Evolutionary conservation across 1,140 invertebrate genomes (phyloP).

Genomic region (Globodera ellingtonae): DNA sequence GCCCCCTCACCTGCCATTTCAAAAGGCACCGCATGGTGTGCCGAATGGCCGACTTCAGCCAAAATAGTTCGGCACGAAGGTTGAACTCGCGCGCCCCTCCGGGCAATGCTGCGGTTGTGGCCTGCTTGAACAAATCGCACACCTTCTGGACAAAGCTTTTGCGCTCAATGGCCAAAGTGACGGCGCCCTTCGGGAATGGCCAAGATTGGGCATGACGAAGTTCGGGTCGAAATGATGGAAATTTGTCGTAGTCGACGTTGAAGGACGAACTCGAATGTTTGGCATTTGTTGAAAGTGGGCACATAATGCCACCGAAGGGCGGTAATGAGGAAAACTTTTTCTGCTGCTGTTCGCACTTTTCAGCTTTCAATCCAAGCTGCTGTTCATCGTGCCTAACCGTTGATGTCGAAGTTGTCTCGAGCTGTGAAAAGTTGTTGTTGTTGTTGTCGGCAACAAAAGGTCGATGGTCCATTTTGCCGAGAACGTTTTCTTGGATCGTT

Average conservation of each 20-base stretch:
- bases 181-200: conserved; percentile 24
- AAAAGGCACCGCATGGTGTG: conserved; percentile 53
- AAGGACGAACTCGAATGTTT: neutral
- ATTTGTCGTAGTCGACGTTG: neutral
- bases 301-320: neutral
- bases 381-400: no score
- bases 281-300: neutral
- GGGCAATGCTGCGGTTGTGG: conserved; percentile 4
- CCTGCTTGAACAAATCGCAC: conserved; percentile 42
- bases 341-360: neutral
- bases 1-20: conserved; percentile 42
- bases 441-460: no score
- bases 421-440: no score
- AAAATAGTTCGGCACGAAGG: conserved; percentile 57
- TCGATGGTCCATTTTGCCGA: no score
- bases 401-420: no score
- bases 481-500: no score
- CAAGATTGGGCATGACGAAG: conserved; percentile 19
- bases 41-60: conserved; percentile 51
- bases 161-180: conserved; percentile 33
- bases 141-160: conserved; percentile 36
- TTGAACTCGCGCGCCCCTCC: conserved; percentile 46
- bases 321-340: neutral
- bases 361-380: no score
- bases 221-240: neutral